A percentile compares a stretch with the other conserved stretches of the same genome.
phyloP scores from a whole-genome alignment of 2,797 vertebrate genomes.

The Triplophysa bombifrons region DNA sequence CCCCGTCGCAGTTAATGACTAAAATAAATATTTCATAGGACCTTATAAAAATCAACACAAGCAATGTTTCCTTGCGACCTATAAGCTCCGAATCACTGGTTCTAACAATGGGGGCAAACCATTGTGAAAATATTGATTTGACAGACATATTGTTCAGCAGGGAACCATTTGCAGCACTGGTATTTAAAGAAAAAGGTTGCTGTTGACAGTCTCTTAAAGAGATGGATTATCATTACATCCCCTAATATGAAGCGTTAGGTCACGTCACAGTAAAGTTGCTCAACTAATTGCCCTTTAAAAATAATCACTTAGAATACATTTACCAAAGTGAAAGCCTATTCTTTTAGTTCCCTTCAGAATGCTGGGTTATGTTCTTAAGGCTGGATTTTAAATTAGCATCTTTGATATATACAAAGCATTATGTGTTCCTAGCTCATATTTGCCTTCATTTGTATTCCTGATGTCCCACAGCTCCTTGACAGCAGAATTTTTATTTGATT shows the following conservation, averaged over 20 bases:
- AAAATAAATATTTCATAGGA: background rate
- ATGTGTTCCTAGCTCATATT: constrained; percentile 7
- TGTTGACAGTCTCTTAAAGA: constrained; percentile 30
- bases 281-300: constrained; percentile 45
- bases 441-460: constrained; percentile 18
- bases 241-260: constrained; percentile 26
- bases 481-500: background rate
- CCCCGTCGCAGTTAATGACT: too few species aligned
- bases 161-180: constrained; percentile 2
- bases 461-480: background rate
- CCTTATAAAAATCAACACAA: too few species aligned
- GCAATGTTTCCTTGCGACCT: background rate
- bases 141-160: background rate
- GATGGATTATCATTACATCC: constrained; percentile 40
- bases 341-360: background rate
- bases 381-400: background rate
- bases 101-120: background rate
- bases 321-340: background rate
- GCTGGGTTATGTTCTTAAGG: background rate
- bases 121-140: constrained; percentile 10
- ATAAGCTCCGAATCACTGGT: background rate
- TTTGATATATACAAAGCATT: background rate
- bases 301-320: constrained; percentile 32
- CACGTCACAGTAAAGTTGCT: background rate
- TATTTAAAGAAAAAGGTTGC: constrained; percentile 38